Evolutionary conservation across 2,888 invertebrate species (phyloP), one percentile per base, ranked within the genome.

Genomic region (Ecliptopera silaceata): DNA sequence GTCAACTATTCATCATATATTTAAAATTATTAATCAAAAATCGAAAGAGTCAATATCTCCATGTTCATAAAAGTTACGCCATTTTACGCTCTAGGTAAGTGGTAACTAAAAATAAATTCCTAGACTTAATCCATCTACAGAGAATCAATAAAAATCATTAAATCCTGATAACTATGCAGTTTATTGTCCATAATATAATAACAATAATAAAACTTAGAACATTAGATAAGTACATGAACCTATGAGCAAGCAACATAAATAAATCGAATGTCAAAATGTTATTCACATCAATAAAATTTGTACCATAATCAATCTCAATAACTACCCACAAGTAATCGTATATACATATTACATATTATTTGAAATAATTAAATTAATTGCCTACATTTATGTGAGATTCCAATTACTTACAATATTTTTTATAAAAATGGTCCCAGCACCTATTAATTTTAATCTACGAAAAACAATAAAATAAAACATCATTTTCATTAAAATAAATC

Each of bases 281-380:
- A n/a, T 5, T 29, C 44, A 48, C 13, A 36, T 36, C 1, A 18
- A 47, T 39, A 51, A 38, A 32, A 49, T 56, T 59, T 59, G 63
- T 65, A 65, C 63, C 54, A 50, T 61, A 36, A 42, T 44, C 44
- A 63, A 61, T 64, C 55, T 62, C 61, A 49, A 44, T 57, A 43
- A 13, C 13, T 13, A 36, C 36, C 8, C 15, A 8, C 15, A 15
- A 15, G 15, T 15, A 36, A 1, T 15, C 26, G 6, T 22, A 22
- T 22, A 22, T 26, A 26, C 8, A 8, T 26, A 26, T 26, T 6
- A 6, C 26, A 26, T 3, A 20, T 20, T 20, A 20, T 20, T 2
- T 36, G n/a, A n/a, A n/a, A 15, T 36, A 36, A 36, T 15, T 36
- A 15, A 18, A 17, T 18, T 39, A 20, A 43, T 10, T n/a, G n/a